These are phyloP conservation scores for Xanthia togata DNA, from an alignment of 2,888 invertebrate species.

Conservation along the genomic window DNA sequence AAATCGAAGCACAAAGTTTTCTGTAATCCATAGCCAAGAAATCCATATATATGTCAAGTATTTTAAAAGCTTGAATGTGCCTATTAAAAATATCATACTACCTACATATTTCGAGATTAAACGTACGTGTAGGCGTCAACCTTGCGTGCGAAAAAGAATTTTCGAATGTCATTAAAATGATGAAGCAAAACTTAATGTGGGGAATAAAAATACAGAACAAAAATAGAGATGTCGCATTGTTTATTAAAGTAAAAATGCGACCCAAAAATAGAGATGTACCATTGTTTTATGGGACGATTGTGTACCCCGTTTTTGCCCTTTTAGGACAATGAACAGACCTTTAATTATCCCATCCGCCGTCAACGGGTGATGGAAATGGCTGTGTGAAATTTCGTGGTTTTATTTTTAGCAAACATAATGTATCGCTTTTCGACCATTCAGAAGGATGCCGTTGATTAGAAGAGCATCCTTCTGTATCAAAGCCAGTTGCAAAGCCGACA, in stretches of 20 bases:
- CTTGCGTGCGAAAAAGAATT: conserved; percentile 64
- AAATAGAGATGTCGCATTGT: conserved; percentile 42
- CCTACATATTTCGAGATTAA: conserved; percentile 36
- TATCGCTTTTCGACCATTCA: conserved; percentile 6
- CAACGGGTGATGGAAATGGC: conserved; percentile 41
- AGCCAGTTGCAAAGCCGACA: not conserved
- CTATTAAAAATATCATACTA: conserved; percentile 41
- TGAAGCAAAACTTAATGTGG: conserved; percentile 48
- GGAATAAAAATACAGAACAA: conserved; percentile 40
- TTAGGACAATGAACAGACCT: conserved; percentile 59
- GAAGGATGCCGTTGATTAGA: not conserved
- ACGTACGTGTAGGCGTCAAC: conserved; percentile 56
- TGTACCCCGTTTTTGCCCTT: conserved; percentile 41
- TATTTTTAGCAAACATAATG: conserved; percentile 36
- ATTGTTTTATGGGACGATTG: conserved; percentile 26
- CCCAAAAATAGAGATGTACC: conserved; percentile 39
- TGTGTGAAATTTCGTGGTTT: conserved; percentile 43
- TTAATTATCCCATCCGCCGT: conserved; percentile 65
- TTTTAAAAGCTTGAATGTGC: conserved; percentile 24
- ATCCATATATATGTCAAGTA: not conserved
- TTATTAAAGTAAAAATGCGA: conserved; percentile 31
- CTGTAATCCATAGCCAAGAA: not conserved
- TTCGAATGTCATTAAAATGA: conserved; percentile 48
- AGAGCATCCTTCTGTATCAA: not conserved
- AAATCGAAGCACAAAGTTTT: not conserved